These are phyloP conservation scores for Amblyopsis rosae DNA, from an alignment of 2,113 vertebrate genomes.

Conservation along the genomic window DNA sequence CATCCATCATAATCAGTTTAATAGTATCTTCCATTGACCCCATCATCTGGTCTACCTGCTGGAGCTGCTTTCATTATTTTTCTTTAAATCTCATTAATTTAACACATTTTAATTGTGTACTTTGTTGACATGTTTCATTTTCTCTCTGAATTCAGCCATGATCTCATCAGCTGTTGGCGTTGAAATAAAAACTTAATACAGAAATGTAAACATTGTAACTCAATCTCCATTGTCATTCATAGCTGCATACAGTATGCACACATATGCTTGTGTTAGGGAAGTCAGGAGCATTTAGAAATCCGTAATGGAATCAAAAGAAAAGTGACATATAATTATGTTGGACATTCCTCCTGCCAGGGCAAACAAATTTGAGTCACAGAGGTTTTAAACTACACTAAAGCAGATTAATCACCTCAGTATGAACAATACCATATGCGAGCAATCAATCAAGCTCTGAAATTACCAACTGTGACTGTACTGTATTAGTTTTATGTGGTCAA, in stretches of 20 bases:
- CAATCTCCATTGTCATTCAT: neutral
- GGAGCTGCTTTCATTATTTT: constrained; percentile 70
- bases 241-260: constrained; percentile 6
- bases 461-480: constrained; percentile 66
- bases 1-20: constrained; percentile 84
- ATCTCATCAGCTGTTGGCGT: constrained; percentile 45
- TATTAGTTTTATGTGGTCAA: constrained; percentile 59
- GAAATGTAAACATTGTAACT: constrained; percentile 59
- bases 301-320: constrained; percentile 71
- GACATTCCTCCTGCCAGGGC: constrained; percentile 52
- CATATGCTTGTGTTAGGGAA: neutral
- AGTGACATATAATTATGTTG: constrained; percentile 61
- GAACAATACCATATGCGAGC: constrained; percentile 62
- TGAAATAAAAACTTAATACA: constrained; percentile 56
- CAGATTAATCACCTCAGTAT: constrained; percentile 70
- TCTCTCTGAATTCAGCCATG: constrained; percentile 49
- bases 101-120: constrained; percentile 82
- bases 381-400: constrained; percentile 69
- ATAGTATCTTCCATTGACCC: constrained; percentile 80
- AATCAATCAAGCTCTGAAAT: constrained; percentile 68
- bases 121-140: constrained; percentile 85
- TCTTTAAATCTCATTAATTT: constrained; percentile 84
- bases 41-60: constrained; percentile 82
- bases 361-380: constrained; percentile 63
- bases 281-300: constrained; percentile 44